Base-by-base conservation (phyloP, 2,797 vertebrate species). In the Kryptopterus vitreolus region DNA sequence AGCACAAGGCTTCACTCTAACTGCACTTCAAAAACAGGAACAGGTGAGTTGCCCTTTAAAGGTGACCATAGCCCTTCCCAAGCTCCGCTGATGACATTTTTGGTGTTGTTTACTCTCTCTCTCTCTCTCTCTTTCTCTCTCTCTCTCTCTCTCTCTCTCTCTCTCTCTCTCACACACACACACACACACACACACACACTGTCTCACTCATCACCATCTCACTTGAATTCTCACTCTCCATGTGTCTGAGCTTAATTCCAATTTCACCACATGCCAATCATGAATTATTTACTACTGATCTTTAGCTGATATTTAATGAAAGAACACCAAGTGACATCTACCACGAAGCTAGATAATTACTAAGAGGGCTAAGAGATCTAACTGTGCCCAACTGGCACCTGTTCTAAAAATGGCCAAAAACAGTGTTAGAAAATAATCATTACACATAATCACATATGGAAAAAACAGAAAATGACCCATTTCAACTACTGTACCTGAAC, bases 241-340 rank as follows among this genome's bases (percentile, higher is more conserved):
- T 62, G 55, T 63, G 35, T 74, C 79, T 46, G 83, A 84, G 83
- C 38, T 81, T 80, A 78, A 86, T 61, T 83, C 86, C 85, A 83
- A 83, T 83, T 88, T 38, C 53, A 87, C 91, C 89, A 78, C 86
- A 89, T 84, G 87, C 83, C 68, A 87, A 43, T 55, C 35, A 92
- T 94, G 87, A 92, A 93, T 93, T 92, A 93, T 94, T 93, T 89
- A 94, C 80, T 86, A 33, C 46, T 93, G 93, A 93, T 92, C 91
- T 94, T 93, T 91, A 89, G 81, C 58, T 81, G 86, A 85, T 69
- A 87, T 85, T 90, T 82, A 61, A 16, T 84, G 66, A 82, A 86
- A 82, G 53, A 79, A 86, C 83, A 69, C 65, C 80, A 33, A 31
- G 81, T 61, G 76, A 61, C 59, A 75, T 69, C 76, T 70, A 78